Evolutionary conservation across 2,888 invertebrate genomes (phyloP).

Genomic region (Nomada hirtipes): DNA sequence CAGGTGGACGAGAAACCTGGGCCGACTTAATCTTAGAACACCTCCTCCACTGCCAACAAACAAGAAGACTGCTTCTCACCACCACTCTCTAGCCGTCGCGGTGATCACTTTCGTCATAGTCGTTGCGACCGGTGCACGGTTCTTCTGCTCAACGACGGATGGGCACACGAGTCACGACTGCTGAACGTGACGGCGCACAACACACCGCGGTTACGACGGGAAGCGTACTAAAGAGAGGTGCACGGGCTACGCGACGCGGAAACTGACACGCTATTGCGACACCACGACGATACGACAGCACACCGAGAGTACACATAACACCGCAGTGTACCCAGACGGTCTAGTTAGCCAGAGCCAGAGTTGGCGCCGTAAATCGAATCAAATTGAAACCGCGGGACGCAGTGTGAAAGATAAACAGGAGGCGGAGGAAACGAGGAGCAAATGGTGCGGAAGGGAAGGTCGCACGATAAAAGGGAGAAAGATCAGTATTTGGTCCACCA

Average conservation of each 20-base stretch:
- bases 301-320: not conserved
- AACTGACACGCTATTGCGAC: constrained; percentile 28
- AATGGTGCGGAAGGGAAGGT: too few species aligned
- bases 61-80: constrained; percentile 32
- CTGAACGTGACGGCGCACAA: constrained; percentile 3
- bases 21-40: constrained; percentile 75
- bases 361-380: constrained; percentile 16
- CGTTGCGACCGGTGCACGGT: not conserved
- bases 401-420: not conserved
- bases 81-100: constrained; percentile 18
- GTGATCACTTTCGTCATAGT: constrained; percentile 47
- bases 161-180: not conserved
- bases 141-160: not conserved
- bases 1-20: constrained; percentile 67
- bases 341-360: not conserved
- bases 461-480: not conserved
- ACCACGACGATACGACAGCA: not conserved
- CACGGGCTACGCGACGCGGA: constrained; percentile 34
- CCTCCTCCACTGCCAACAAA: constrained; percentile 52
- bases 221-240: constrained; percentile 35
- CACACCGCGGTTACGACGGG: constrained; percentile 20
- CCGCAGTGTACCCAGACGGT: not conserved
- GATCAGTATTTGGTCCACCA: not conserved
- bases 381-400: constrained; percentile 4
- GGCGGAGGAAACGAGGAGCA: not conserved